phyloP scores from a whole-genome alignment of 2,888 invertebrate species.

The Scaptomyza flava region DNA sequence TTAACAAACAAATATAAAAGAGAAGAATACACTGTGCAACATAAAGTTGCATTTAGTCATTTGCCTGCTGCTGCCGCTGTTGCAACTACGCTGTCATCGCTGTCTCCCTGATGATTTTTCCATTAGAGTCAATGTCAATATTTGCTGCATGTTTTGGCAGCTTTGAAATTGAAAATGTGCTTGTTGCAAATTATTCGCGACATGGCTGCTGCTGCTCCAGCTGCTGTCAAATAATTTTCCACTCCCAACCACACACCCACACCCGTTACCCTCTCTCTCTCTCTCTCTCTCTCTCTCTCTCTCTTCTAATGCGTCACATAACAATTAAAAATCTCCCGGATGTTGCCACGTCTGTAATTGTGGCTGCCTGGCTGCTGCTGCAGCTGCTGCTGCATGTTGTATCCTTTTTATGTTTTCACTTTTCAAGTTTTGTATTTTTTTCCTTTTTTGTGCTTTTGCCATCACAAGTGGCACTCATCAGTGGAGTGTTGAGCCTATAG shows the following conservation, averaged over 20 bases:
- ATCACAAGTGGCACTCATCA: constrained; percentile 55
- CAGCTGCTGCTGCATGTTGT: constrained; percentile 10
- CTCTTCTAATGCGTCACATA: constrained; percentile 23
- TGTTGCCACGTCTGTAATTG: constrained; percentile 48
- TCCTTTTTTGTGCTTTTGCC: background rate
- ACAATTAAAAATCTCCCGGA: constrained; percentile 55
- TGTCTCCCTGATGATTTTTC: constrained; percentile 57
- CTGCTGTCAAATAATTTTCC: background rate
- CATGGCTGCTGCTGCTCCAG: constrained; percentile 26
- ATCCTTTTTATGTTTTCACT: constrained; percentile 2
- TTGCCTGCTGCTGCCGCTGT: constrained; percentile 27
- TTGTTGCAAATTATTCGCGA: constrained; percentile 55
- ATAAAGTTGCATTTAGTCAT: constrained; percentile 27
- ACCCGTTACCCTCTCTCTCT: constrained; percentile 2
- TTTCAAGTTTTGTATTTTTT: background rate
- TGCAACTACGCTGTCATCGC: constrained; percentile 21
- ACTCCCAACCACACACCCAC: too few species aligned
- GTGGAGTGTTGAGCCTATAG: constrained; percentile 23
- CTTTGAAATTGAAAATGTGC: constrained; percentile 75
- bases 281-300: too few species aligned
- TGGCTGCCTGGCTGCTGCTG: background rate
- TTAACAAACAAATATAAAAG: background rate
- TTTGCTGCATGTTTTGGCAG: constrained; percentile 75
- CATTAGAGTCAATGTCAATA: constrained; percentile 78
- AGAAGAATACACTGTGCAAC: constrained; percentile 12